phyloP scores from a whole-genome alignment of 2,888 invertebrate species.

The Pristionchus japonicus region DNA sequence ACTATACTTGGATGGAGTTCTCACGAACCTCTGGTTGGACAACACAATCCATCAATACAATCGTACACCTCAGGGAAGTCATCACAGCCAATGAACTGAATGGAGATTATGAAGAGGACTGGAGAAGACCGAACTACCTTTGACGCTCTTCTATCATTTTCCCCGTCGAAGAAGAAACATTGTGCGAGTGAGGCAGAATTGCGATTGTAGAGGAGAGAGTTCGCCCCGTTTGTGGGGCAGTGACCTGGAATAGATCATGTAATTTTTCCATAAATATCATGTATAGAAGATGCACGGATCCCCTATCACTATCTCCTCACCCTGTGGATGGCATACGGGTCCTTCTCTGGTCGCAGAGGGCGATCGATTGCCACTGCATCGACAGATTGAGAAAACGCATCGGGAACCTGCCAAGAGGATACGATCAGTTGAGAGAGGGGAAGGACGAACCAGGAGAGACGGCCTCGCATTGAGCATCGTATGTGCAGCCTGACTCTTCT shows the following conservation, averaged over 20 bases:
- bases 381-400: conserved; percentile 49
- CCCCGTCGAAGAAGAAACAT: conserved; percentile 65
- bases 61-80: conserved; percentile 70
- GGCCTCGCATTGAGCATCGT: conserved; percentile 68
- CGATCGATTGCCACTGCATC: conserved; percentile 57
- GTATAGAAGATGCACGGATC: too few relatives aligned
- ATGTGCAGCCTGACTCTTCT: conserved; percentile 66
- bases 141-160: conserved; percentile 53
- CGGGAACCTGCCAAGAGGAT: background rate
- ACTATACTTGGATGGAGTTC: background rate
- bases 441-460: conserved; percentile 62
- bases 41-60: conserved; percentile 70
- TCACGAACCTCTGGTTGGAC: conserved; percentile 65
- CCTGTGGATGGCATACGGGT: conserved; percentile 65
- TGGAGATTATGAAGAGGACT: background rate
- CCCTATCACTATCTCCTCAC: too few relatives aligned
- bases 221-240: conserved; percentile 67
- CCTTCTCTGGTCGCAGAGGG: conserved; percentile 67
- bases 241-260: too few relatives aligned
- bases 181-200: conserved; percentile 63
- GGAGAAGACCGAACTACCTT: conserved; percentile 42
- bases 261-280: too few relatives aligned
- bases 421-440: background rate
- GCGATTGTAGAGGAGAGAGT: conserved; percentile 64
- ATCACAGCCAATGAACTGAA: conserved; percentile 66